Evolutionary conservation across 2,888 invertebrate species (phyloP).

Genomic region (Rhopalosiphum nymphaeae): DNA sequence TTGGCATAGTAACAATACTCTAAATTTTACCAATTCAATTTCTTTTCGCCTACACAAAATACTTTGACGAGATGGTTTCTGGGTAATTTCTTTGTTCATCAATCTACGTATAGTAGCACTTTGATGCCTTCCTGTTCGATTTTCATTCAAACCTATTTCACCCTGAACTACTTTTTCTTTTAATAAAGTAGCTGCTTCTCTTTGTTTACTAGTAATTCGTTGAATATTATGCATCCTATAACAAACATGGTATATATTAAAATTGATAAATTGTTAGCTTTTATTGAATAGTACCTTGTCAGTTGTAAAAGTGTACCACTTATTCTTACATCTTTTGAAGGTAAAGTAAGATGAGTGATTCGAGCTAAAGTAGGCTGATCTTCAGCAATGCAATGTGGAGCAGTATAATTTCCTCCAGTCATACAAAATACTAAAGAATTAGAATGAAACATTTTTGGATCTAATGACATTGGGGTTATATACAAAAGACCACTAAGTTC

Average conservation of each 20-base stretch:
- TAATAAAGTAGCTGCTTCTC: constrained; percentile 74
- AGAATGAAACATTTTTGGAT: constrained; percentile 76
- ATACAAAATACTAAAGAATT: constrained; percentile 88
- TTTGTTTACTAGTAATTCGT: constrained; percentile 79
- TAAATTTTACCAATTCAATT: constrained; percentile 79
- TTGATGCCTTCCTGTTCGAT: constrained; percentile 19
- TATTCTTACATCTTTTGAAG: constrained; percentile 77
- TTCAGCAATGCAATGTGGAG: constrained; percentile 71
- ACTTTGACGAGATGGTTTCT: constrained; percentile 71
- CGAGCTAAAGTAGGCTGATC: constrained; percentile 70
- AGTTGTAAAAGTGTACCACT: constrained; percentile 82
- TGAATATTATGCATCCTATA: constrained; percentile 77
- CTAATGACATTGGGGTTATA: constrained; percentile 78
- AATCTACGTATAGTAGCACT: constrained; percentile 68
- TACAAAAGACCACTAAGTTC: constrained; percentile 87
- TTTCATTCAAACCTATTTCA: constrained; percentile 67
- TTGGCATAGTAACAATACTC: constrained; percentile 78
- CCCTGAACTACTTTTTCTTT: constrained; percentile 72
- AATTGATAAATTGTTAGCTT: neutral
- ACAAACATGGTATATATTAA: constrained; percentile 5
- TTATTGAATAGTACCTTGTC: constrained; percentile 71
- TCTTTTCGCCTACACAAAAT: constrained; percentile 77
- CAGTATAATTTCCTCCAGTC: constrained; percentile 88
- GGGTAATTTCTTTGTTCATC: constrained; percentile 38
- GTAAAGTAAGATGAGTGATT: constrained; percentile 73